A percentile compares a stretch with the other conserved stretches of the same genome.
These are phyloP conservation scores for Octonoba sinensis DNA, from an alignment of 2,888 invertebrate species.

Conservation along the genomic window DNA sequence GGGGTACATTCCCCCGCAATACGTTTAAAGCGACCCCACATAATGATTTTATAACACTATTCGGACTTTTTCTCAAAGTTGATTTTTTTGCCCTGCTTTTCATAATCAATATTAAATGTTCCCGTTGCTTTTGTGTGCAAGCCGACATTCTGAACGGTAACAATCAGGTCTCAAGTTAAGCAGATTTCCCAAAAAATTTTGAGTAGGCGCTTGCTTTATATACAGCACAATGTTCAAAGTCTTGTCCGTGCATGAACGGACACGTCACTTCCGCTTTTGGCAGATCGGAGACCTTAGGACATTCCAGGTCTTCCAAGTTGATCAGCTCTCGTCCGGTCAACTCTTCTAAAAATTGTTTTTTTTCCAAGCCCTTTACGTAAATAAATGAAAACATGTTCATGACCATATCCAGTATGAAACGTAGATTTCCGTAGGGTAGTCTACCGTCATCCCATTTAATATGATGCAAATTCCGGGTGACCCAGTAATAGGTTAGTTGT, in stretches of 20 bases:
- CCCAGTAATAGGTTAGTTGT: not conserved
- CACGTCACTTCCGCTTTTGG: no score
- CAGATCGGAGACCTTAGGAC: not conserved
- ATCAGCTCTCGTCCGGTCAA: no score
- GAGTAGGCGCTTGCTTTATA: not conserved
- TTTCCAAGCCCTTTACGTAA: no score
- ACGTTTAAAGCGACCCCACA: conserved; percentile 15
- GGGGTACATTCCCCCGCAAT: conserved; percentile 20
- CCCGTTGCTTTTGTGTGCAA: no score
- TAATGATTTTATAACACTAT: conserved; percentile 17
- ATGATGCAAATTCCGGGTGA: not conserved
- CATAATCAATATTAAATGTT: not conserved
- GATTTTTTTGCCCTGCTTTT: not conserved
- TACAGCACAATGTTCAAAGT: no score
- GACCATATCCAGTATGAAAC: not conserved
- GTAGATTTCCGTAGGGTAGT: not conserved
- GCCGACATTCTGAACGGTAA: no score
- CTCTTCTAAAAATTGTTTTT: no score
- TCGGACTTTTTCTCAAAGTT: conserved; percentile 7
- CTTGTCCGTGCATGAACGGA: not conserved
- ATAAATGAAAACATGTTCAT: no score
- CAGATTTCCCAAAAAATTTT: not conserved
- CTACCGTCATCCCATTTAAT: conserved; percentile 4
- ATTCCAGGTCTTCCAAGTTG: no score
- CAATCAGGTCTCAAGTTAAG: not conserved